Conservation (phyloP, 2,113 vertebrate species). For the Bostrychus sinensis region DNA sequence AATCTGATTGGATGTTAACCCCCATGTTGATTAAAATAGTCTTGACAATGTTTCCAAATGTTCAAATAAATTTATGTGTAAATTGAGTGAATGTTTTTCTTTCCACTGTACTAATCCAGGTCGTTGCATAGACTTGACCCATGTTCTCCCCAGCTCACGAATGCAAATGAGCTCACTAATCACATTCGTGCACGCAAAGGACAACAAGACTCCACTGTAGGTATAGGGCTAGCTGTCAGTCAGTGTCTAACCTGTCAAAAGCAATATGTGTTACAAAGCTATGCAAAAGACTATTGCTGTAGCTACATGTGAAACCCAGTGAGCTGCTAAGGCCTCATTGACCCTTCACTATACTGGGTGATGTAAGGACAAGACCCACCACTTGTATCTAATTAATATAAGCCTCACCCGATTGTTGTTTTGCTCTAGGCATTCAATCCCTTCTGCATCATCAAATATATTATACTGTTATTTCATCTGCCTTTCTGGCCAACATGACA, state of each 20-base stretch:
- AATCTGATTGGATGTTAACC: conserved; percentile 18
- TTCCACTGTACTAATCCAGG: conserved; percentile 46
- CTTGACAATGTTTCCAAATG: conserved; percentile 29
- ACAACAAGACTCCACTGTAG: conserved; percentile 16
- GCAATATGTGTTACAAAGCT: neutral
- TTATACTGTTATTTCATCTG: neutral
- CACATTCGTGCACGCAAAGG: conserved; percentile 19
- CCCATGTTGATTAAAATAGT: neutral
- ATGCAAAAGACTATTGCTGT: conserved; percentile 15
- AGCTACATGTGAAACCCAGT: neutral
- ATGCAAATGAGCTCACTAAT: conserved; percentile 41
- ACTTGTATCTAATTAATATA: conserved; percentile 64
- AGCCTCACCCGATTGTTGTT: conserved; percentile 68
- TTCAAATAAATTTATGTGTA: conserved; percentile 25
- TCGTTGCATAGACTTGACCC: conserved; percentile 27
- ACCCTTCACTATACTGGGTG: conserved; percentile 55
- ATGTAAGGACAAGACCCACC: conserved; percentile 67
- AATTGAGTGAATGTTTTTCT: conserved; percentile 49
- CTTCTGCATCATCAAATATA: conserved; percentile 15
- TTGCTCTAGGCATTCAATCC: conserved; percentile 26
- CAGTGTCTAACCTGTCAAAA: conserved; percentile 23
- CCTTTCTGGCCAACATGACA: neutral
- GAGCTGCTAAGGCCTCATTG: conserved; percentile 15
- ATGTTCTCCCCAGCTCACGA: conserved; percentile 31
- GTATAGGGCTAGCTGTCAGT: conserved; percentile 16